These are phyloP conservation scores for Polydrusus cervinus DNA, from an alignment of 2,888 invertebrate species.

Conservation along the genomic window DNA sequence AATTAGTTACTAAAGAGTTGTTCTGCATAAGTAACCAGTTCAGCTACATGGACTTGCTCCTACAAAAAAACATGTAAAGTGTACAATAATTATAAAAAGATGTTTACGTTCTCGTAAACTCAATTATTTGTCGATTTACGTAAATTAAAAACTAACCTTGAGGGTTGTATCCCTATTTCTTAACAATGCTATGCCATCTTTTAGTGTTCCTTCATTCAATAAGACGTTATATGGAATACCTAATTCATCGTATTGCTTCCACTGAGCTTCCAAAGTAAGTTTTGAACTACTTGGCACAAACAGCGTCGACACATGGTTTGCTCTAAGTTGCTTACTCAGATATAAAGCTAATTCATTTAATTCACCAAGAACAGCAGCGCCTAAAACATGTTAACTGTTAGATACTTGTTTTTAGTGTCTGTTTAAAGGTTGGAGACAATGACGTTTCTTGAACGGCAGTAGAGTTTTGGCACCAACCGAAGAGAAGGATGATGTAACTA, in stretches of 20 bases:
- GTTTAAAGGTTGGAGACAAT: no score
- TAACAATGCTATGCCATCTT: conserved; percentile 80
- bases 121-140: no score
- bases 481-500: no score
- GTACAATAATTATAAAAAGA: no score
- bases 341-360: conserved; percentile 75
- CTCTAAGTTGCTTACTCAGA: conserved; percentile 73
- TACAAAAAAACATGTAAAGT: conserved; percentile 68
- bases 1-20: conserved; percentile 72
- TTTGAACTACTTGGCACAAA: conserved; percentile 66
- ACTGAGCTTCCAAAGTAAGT: conserved; percentile 69
- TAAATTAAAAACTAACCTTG: conserved; percentile 70
- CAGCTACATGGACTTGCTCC: conserved; percentile 81
- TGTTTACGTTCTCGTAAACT: no score
- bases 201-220: conserved; percentile 79
- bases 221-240: conserved; percentile 85
- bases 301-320: conserved; percentile 69
- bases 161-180: conserved; percentile 80
- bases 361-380: conserved; percentile 65
- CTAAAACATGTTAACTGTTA: conserved; percentile 51
- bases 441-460: no score
- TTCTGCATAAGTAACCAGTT: conserved; percentile 77
- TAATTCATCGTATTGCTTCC: conserved; percentile 74
- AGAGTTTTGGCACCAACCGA: no score
- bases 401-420: background rate